Base-by-base conservation (phyloP, 2,113 vertebrate genomes). In the Neotoma lepida region DNA sequence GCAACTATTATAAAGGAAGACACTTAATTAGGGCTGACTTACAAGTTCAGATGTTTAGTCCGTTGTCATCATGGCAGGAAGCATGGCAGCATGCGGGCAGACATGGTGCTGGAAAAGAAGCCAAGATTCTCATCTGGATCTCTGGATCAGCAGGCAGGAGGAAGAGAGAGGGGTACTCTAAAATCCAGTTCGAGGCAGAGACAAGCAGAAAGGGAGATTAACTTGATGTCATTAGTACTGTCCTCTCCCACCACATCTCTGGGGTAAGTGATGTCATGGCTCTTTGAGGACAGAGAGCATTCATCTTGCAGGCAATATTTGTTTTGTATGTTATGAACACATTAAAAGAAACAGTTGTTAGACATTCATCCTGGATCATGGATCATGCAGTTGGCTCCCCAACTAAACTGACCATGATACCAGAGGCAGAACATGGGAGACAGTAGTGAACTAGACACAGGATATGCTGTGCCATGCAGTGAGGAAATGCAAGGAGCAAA, bases 301-400 rank as follows among this genome's bases (percentile, higher is more conserved):
- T 63, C 91, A 63, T n/a, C 33, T 86, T 89, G 6, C 49, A 64
- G 91, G 82, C 64, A 24, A 81, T 24, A 58, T 5, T 66, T 85
- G 33, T 24, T 89, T 66, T n/a, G 30, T 81, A 39, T 20, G 73
- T 85, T 68, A 74, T 64, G 78, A 96, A 77, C 33, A 4, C 18
- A 70, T 68, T 68, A 73, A 77, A 70, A 90, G 26, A 96, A 89
- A 88, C 3, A 33, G 2, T 68, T 70, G 49, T 78, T 94, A 74
- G 81, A 73, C 66, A 94, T 88, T 84, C 44, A 70, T 28, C 8
- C 54, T 70, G 2, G 0, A 64, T 10, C 85, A 10, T 39, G 41
- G 20, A 82, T 39, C 24, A 20, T 33, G 35, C 68, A 66, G 70
- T 92, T 96, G 93, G 73, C 14, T 86, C 14, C 61, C 35, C 44